These are phyloP conservation scores for Isichthys henryi DNA, from an alignment of 2,113 vertebrate genomes.

Conservation along the genomic window DNA sequence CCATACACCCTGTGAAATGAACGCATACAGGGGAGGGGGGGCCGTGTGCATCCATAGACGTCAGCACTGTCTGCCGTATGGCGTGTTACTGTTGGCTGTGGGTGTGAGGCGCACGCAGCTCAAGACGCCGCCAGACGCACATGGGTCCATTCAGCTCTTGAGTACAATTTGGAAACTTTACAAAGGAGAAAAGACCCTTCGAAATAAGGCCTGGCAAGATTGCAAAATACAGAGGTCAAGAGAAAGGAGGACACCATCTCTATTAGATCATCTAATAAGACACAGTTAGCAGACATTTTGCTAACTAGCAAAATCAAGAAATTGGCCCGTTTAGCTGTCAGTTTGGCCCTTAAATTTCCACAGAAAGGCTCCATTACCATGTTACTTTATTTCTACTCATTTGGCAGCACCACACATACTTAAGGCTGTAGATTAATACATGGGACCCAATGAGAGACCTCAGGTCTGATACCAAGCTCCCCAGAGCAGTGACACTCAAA, in stretches of 20 bases:
- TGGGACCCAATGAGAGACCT: neutral
- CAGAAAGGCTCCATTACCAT: neutral
- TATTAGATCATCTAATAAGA: neutral
- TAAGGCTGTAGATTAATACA: neutral
- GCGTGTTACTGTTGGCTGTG: neutral
- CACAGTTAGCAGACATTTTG: neutral
- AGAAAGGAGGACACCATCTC: neutral
- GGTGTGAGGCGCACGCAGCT: neutral
- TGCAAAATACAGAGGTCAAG: neutral
- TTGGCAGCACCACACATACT: neutral
- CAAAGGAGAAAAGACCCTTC: neutral
- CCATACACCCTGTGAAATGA: neutral
- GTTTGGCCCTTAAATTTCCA: neutral
- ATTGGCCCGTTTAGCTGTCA: neutral
- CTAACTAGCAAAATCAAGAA: neutral
- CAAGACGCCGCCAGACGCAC: neutral
- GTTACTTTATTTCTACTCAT: neutral
- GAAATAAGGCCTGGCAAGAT: neutral
- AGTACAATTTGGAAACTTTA: neutral
- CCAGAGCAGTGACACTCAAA: neutral
- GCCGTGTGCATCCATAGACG: neutral
- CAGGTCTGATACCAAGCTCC: neutral
- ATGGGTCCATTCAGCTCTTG: neutral
- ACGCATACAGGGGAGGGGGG: neutral
- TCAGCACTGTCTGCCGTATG: constrained; percentile 6